A percentile compares a stretch with the other conserved stretches of the same genome.
These are phyloP conservation scores for Anoplolepis gracilipes DNA, from an alignment of 1,140 invertebrate genomes.

Conservation along the genomic window DNA sequence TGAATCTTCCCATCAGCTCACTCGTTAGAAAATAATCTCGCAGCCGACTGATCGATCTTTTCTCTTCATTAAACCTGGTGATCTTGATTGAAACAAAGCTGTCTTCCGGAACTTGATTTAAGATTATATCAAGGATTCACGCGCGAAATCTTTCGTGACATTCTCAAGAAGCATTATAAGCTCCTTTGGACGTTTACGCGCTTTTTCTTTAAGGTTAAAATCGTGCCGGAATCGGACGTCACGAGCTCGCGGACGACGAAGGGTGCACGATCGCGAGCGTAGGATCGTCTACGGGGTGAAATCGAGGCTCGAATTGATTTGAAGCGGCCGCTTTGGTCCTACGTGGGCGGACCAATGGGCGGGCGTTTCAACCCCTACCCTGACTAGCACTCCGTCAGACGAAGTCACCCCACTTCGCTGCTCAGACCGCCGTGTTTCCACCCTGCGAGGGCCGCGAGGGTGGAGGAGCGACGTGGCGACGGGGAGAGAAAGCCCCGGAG, in stretches of 20 bases:
- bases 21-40: constrained; percentile 14
- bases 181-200: neutral
- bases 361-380: constrained; percentile 65
- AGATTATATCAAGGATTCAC: neutral
- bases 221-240: neutral
- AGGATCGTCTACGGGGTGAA: constrained; percentile 78
- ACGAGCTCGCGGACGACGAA: constrained; percentile 55
- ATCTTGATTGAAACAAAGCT: neutral
- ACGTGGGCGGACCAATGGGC: constrained; percentile 73
- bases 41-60: neutral
- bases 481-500: constrained; percentile 68
- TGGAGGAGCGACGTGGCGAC: constrained; percentile 67
- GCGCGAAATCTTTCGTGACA: neutral
- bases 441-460: constrained; percentile 56
- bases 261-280: constrained; percentile 71
- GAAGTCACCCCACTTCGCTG: constrained; percentile 24
- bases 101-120: neutral
- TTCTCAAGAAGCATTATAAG: neutral
- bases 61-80: neutral
- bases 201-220: constrained; percentile 27
- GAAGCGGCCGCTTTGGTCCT: constrained; percentile 71
- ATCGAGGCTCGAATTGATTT: constrained; percentile 82
- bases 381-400: constrained; percentile 24
- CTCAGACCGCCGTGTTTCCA: constrained; percentile 69
- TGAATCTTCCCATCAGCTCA: neutral